These are phyloP conservation scores for Tryphoninae sp. DNA, from an alignment of 2,888 invertebrate genomes.

Conservation along the genomic window DNA sequence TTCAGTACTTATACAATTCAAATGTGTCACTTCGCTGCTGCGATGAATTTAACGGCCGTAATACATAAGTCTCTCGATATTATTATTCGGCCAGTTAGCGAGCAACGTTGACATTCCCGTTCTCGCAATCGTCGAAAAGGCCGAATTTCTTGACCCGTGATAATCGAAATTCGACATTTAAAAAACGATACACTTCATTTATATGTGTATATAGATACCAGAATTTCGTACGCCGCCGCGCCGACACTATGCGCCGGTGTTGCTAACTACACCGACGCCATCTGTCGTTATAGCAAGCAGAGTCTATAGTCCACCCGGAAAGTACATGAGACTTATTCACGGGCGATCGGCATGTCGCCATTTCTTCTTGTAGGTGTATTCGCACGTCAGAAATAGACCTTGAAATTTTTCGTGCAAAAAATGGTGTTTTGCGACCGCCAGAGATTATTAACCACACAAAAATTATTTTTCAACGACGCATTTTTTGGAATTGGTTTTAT, in stretches of 20 bases:
- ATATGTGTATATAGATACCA: too few species aligned
- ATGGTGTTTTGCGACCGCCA: background rate
- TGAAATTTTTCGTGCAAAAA: background rate
- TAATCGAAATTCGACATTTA: constrained; percentile 7
- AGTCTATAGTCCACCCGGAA: background rate
- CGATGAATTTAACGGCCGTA: too few species aligned
- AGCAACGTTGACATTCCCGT: constrained; percentile 10
- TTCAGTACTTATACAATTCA: background rate
- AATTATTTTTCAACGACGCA: too few species aligned
- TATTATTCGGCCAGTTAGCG: background rate
- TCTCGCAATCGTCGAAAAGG: constrained; percentile 18
- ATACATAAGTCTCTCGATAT: background rate
- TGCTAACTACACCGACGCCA: too few species aligned
- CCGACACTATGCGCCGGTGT: too few species aligned
- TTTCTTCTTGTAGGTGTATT: background rate
- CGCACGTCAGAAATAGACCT: background rate
- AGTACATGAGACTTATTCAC: background rate
- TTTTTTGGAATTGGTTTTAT: too few species aligned
- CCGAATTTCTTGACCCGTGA: constrained; percentile 38
- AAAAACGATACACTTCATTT: background rate
- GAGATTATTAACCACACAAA: background rate
- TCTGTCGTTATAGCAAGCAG: too few species aligned
- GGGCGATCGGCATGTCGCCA: background rate
- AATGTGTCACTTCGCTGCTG: too few species aligned
- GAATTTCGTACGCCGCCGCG: too few species aligned